These are phyloP conservation scores for Listronotus bonariensis DNA, from an alignment of 1,140 invertebrate species.

Conservation along the genomic window DNA sequence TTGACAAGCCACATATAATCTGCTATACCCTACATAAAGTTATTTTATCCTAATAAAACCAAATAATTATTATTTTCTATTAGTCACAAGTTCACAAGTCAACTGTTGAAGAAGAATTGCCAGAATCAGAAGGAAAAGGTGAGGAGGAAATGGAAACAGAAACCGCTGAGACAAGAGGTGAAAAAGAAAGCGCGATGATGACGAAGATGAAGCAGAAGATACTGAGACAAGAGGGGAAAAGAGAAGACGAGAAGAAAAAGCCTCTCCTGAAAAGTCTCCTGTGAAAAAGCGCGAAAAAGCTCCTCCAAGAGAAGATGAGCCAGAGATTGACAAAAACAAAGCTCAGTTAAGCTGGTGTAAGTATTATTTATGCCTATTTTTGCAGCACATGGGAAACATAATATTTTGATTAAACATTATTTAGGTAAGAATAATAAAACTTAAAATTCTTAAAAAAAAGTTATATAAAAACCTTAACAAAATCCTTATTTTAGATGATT, in stretches of 20 bases:
- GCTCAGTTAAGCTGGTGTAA: conserved; percentile 89
- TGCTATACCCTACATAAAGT: no score
- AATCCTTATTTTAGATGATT: no score
- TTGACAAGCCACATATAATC: not conserved
- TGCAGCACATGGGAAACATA: no score
- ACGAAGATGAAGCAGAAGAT: conserved; percentile 39
- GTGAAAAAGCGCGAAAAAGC: conserved; percentile 50
- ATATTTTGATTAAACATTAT: no score
- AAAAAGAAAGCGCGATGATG: conserved; percentile 37
- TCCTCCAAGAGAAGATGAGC: conserved; percentile 71
- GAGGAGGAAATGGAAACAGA: conserved; percentile 12
- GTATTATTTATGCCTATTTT: conserved; percentile 55
- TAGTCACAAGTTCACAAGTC: not conserved
- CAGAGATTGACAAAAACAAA: conserved; percentile 69
- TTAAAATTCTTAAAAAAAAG: no score
- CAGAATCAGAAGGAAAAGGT: not conserved
- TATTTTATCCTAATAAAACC: no score
- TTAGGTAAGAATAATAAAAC: no score
- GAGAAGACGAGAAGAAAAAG: conserved; percentile 17
- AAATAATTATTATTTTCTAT: not conserved
- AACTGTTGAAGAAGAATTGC: not conserved
- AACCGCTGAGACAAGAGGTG: conserved; percentile 2
- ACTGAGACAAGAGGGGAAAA: conserved; percentile 34
- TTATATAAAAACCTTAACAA: no score
- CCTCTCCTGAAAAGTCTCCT: conserved; percentile 32